Evolutionary conservation across 2,797 vertebrate species (phyloP).

Genomic region (Huso huso): DNA sequence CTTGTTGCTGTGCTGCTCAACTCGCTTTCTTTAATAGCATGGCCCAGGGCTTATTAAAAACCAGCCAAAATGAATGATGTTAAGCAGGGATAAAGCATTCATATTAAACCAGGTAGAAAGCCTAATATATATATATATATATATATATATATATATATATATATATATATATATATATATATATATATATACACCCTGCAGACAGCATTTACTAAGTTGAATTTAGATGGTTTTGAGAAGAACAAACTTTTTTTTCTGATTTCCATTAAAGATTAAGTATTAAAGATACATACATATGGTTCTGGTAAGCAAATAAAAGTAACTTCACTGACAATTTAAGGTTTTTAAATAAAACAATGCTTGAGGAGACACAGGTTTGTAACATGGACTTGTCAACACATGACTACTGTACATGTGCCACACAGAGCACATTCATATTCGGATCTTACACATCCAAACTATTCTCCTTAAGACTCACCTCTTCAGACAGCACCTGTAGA

Average conservation of each 20-base stretch:
- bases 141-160: constrained; percentile 14
- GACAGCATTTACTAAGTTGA: constrained; percentile 6
- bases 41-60: constrained; percentile 26
- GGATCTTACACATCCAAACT: not conserved
- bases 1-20: constrained; percentile 19
- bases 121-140: constrained; percentile 6
- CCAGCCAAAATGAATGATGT: constrained; percentile 30
- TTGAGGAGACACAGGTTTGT: too few species aligned
- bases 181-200: constrained; percentile 22
- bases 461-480: too few species aligned
- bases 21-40: constrained; percentile 27
- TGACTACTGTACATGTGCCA: not conserved
- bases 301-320: too few species aligned
- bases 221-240: too few species aligned
- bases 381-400: too few species aligned
- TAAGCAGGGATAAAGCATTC: constrained; percentile 28
- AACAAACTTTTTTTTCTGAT: too few species aligned
- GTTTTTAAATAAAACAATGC: too few species aligned
- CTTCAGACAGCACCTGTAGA: too few species aligned
- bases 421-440: not conserved
- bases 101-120: too few species aligned
- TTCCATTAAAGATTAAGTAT: too few species aligned
- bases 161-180: constrained; percentile 15
- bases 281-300: too few species aligned
- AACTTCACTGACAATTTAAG: too few species aligned